Percentiles rank a stretch among this genome's conserved stretches.
Conservation (phyloP, 2,888 invertebrate genomes). For the Ophion obscuratus region DNA sequence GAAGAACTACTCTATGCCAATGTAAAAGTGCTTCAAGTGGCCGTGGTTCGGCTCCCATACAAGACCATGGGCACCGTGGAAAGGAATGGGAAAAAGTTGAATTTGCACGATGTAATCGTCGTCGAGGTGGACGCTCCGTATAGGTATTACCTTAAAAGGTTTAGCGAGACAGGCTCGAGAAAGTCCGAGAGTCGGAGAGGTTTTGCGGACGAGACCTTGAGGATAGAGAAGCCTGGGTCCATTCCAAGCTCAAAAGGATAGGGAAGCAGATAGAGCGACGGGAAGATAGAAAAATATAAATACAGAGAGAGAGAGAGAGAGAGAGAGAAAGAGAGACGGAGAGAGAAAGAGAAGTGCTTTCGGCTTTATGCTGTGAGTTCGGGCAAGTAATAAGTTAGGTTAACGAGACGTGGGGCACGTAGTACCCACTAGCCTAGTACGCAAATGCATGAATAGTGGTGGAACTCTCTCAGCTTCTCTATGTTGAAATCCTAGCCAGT, state of each 20-base stretch:
- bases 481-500: slow-evolving; percentile 48
- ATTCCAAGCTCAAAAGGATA: slow-evolving; percentile 25
- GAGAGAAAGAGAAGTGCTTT: slow-evolving; percentile 59
- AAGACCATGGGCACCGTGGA: neutral
- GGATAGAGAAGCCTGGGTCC: slow-evolving; percentile 3
- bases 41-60: too few species aligned
- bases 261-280: neutral
- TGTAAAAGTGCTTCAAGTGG: too few species aligned
- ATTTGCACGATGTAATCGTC: slow-evolving; percentile 8
- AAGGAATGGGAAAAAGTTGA: neutral
- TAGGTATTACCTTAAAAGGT: slow-evolving; percentile 36
- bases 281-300: too few species aligned
- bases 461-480: slow-evolving; percentile 35
- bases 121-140: slow-evolving; percentile 9
- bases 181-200: slow-evolving; percentile 28
- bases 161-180: slow-evolving; percentile 17
- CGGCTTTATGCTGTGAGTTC: slow-evolving; percentile 71
- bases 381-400: slow-evolving; percentile 75
- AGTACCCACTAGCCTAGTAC: slow-evolving; percentile 50
- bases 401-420: slow-evolving; percentile 71
- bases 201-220: slow-evolving; percentile 28
- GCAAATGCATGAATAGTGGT: slow-evolving; percentile 37
- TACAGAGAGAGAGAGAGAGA: slow-evolving; percentile 15
- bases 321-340: slow-evolving; percentile 1
- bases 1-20: too few species aligned